Evolutionary conservation across 1,140 invertebrate genomes (phyloP), one percentile per base, ranked within the genome.

Genomic region (Ganaspis sp.): DNA sequence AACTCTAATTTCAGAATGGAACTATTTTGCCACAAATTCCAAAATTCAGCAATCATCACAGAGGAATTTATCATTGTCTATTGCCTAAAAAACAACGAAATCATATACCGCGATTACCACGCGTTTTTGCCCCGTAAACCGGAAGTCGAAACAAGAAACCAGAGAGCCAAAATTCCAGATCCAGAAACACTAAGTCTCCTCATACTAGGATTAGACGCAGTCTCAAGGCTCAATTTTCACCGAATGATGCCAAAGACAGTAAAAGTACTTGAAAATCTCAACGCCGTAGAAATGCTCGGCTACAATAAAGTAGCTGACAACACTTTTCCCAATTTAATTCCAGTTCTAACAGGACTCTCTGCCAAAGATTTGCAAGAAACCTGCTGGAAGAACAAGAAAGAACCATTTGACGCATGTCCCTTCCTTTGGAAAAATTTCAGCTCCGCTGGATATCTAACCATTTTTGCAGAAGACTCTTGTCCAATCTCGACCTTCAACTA

Each of bases 231-330:
- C 69, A 97, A 98, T 90, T 95, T 97, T 75, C 93, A 95, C 58
- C 93, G 97, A 21, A 95, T 96, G 75, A 95, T 98, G 95, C 95
- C 95, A 0, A 92, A 93, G 82, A 96, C 96, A 0, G 87, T 93
- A 0, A 81, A 89, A 1, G 94, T 93, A 81, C 90, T 97, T 4
- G 91, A 92, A 74, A 87, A 93, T 11, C 89, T 95, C 6, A 92
- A 90, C 0, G 94, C 94, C 9, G 92, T 95, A 9, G 95, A 95
- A 86, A 91, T 97, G 79, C 85, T 94, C 69, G 96, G 96, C 15
- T 97, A 95, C 86, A 96, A 95, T 80, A 97, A 97, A 92, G 93
- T 96, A 4, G 96, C 92, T 0, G 95, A 96, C 83, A 97, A 97
- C 84, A 97, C 96, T 0, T 97, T 95, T 85, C 95, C 95, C 0